These are phyloP conservation scores for Epizoanthus fatuus DNA, from an alignment of 92 coral and sea anemone species.

Conservation along the genomic window DNA sequence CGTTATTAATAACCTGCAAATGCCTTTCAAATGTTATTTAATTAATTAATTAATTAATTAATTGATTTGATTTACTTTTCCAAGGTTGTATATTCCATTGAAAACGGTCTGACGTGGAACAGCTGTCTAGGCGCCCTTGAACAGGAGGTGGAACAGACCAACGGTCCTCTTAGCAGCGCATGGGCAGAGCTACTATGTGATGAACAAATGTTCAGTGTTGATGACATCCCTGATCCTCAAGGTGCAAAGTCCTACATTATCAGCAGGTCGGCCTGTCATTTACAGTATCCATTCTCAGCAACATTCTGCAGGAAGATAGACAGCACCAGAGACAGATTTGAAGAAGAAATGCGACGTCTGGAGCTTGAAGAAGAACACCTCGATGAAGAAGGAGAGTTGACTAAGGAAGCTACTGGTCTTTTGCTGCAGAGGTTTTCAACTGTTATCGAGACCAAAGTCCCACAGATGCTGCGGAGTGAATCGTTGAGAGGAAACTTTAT, in stretches of 20 bases:
- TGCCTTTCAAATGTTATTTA: too few relatives aligned
- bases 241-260: slow-evolving; percentile 25
- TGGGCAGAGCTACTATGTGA: slow-evolving; percentile 5
- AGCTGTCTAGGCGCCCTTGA: neutral
- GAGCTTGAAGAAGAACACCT: neutral
- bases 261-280: neutral
- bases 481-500: slow-evolving; percentile 46
- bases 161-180: neutral
- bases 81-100: too few relatives aligned
- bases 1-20: too few relatives aligned
- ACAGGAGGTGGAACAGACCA: neutral
- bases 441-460: slow-evolving; percentile 26
- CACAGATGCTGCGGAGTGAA: slow-evolving; percentile 34
- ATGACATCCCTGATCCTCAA: slow-evolving; percentile 35
- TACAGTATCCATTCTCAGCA: slow-evolving; percentile 18
- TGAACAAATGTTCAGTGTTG: slow-evolving; percentile 6
- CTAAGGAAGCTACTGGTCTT: neutral
- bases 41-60: too few relatives aligned
- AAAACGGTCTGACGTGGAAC: neutral
- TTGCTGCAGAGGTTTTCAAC: slow-evolving; percentile 33
- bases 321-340: slow-evolving; percentile 12
- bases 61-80: too few relatives aligned
- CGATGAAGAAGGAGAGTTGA: neutral
- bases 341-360: neutral
- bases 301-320: slow-evolving; percentile 10